A percentile compares a stretch with the other conserved stretches of the same genome.
Conservation (phyloP, 2,113 vertebrate species). For the Polypterus bichir region DNA sequence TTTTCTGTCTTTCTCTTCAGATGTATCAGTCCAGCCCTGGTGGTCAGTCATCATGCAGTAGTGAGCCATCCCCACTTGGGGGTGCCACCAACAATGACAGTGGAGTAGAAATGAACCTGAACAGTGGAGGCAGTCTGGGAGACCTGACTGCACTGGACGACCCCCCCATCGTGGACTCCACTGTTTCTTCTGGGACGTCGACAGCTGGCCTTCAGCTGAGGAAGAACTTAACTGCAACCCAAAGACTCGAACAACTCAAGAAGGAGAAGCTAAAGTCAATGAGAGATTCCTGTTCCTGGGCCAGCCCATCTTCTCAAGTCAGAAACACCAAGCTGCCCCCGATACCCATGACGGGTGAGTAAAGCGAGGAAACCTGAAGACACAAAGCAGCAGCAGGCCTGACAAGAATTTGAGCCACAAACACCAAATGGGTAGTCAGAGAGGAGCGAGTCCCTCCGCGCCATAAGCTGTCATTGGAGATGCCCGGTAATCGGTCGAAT, state of each 20-base stretch:
- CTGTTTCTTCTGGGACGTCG: conserved; percentile 61
- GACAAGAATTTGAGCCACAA: too few species aligned
- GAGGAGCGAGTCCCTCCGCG: too few species aligned
- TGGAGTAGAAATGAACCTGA: conserved; percentile 86
- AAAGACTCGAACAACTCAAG: conserved; percentile 90
- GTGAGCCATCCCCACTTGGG: conserved; percentile 89
- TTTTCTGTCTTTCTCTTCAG: conserved; percentile 40
- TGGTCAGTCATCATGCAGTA: conserved; percentile 95
- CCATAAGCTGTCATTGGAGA: too few species aligned
- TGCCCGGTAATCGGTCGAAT: too few species aligned
- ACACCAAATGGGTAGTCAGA: too few species aligned
- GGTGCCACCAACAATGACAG: conserved; percentile 93
- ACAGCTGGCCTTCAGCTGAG: conserved; percentile 75
- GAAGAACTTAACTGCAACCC: conserved; percentile 61
- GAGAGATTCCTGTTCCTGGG: conserved; percentile 85
- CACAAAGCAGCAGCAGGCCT: too few species aligned
- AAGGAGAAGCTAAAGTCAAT: conserved; percentile 87
- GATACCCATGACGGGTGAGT: conserved; percentile 76
- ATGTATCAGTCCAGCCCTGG: conserved; percentile 95
- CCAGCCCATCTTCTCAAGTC: conserved; percentile 59
- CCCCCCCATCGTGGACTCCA: conserved; percentile 70
- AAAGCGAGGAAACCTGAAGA: too few species aligned
- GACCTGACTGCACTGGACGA: conserved; percentile 80
- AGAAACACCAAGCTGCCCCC: conserved; percentile 87
- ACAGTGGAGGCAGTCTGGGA: conserved; percentile 91